Evolutionary conservation across 2,888 invertebrate genomes (phyloP), one percentile per base, ranked within the genome.

Genomic region (Cheilosia variabilis): DNA sequence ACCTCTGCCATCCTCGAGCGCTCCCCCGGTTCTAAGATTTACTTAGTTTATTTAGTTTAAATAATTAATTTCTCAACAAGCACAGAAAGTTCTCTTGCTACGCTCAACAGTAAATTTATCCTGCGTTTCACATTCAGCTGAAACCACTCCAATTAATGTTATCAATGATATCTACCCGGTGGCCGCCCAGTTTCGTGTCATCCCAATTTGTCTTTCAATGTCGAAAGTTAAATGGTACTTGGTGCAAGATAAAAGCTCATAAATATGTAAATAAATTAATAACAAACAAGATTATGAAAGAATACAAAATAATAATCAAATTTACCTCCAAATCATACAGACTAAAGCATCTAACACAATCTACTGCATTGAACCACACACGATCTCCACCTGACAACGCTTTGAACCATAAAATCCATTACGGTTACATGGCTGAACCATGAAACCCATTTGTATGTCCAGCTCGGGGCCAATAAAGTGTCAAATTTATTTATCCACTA

Each of bases 371-470:
- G 31, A 24, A 6, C 60, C 71, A 71, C 71, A 71, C 60, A 71
- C 71, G 71, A 60, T 52, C 71, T 15, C 27, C 60, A 52, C 60
- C 50, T 60, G 60, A 50, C 71, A 52, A 17, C 52, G 9, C 31
- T 41, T 17, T n/a, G 41, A 27, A 57, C 52, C 41, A 60, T 71
- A 60, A 60, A 71, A 58, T 31, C 60, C 60, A 71, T 60, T 41
- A 71, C 27, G 50, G 41, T 71, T 71, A 34, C 47, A 71, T 71
- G 58, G 60, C 24, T 60, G 52, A n/a, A 27, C 71, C 60, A 71
- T 60, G 24, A 50, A 41, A 50, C 34, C 19, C 71, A 9, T 71
- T 50, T 41, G 41, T 13, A 3, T 17, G 71, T 41, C 52, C 65
- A 41, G 3, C 65, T 37, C 15, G 37, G 2, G 24, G 52, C 15